Conservation (phyloP, 2,888 invertebrate species). For the Callyntrura guangdongensis region DNA sequence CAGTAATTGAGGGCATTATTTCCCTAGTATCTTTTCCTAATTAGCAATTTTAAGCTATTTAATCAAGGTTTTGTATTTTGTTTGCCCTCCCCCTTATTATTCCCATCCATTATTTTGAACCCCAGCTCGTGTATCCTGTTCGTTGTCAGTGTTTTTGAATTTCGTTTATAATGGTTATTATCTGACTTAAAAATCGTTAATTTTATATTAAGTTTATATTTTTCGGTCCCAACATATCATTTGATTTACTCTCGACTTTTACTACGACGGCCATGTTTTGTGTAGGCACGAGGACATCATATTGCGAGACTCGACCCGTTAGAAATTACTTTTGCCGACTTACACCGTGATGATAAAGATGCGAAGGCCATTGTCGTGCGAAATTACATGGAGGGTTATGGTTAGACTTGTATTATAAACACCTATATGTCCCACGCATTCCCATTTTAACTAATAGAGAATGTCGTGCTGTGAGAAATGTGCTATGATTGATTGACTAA, state of each 20-base stretch:
- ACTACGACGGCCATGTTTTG: slow-evolving; percentile 60
- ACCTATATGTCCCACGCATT: background rate
- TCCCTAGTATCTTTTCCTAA: too few relatives aligned
- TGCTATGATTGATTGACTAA: slow-evolving; percentile 3
- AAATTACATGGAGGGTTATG: slow-evolving; percentile 98
- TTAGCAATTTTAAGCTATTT: too few relatives aligned
- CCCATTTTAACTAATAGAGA: background rate
- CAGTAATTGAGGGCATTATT: too few relatives aligned
- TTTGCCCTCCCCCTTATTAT: too few relatives aligned
- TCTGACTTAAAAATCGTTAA: background rate
- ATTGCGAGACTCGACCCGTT: slow-evolving; percentile 97
- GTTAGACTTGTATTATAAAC: slow-evolving; percentile 79
- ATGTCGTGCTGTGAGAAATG: background rate
- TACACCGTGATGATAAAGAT: slow-evolving; percentile 87
- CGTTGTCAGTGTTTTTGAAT: background rate
- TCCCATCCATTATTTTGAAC: too few relatives aligned
- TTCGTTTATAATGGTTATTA: too few relatives aligned
- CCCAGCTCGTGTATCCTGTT: background rate
- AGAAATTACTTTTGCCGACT: slow-evolving; percentile 93
- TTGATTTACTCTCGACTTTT: background rate
- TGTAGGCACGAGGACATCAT: slow-evolving; percentile 96
- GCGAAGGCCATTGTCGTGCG: slow-evolving; percentile 87
- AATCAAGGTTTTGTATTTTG: too few relatives aligned
- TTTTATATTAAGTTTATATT: background rate
- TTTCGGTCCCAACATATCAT: slow-evolving; percentile 8